Base-by-base conservation (phyloP, 2,113 vertebrate genomes). In the Eubucco bourcierii region DNA sequence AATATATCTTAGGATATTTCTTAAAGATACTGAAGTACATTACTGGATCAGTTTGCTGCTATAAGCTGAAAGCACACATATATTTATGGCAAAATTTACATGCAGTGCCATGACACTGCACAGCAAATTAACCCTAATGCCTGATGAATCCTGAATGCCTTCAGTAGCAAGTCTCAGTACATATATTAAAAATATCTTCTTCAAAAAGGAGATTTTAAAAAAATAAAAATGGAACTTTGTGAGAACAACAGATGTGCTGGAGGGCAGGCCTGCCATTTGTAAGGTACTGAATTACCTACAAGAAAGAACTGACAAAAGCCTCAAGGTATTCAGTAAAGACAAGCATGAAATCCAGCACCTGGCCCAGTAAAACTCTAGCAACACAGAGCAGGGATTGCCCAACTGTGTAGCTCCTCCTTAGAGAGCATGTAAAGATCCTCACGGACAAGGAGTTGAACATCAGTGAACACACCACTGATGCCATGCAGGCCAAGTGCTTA, bases 171-270 rank as follows among this genome's bases (percentile, higher is more conserved):
- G 25, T 37, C 29, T 85, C 37, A 56, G 5, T 4, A 20, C 12
- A 19, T 33, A 52, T 11, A 24, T 41, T 13, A 65, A 50, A 72
- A 55, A 13, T 39, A 58, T n/a, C 29, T 53, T 72, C 33, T 68
- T 56, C 56, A 50, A 39, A 80, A 84, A 44, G 14, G 28, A 20
- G 13, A 7, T 23, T 23, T 52, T 20, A 47, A 25, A 72, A 31
- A 47, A n/a, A 23, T 12, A 74, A 77, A 46, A 0, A 4, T 4
- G 12, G 5, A 82, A 73, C 8, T 56, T 17, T 13, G 27, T 28
- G 68, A 88, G 37, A 37, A 13, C 20, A 56, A 34, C 0, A 0
- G 24, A 29, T 14, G 24, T 12, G 50, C 12, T 37, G n/a, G 13
- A 74, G 61, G 52, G 23, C 64, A 81, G 18, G 3, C 5, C 0